These are phyloP conservation scores for Cyphomyrus discorhynchus DNA, from an alignment of 2,113 vertebrate genomes.

Conservation along the genomic window DNA sequence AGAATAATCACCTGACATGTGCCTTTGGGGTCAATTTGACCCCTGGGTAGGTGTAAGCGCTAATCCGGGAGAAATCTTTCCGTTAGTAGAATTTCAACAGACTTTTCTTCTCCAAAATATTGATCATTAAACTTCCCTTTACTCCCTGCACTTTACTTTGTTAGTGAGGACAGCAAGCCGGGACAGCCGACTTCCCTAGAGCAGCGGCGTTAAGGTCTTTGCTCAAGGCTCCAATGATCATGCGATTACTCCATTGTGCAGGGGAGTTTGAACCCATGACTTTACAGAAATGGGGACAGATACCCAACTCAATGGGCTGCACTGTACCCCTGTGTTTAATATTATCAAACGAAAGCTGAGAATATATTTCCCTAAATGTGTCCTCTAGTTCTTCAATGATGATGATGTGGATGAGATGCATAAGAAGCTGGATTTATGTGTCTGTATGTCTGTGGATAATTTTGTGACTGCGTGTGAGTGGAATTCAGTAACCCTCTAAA, in stretches of 20 bases:
- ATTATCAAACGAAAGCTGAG: not conserved
- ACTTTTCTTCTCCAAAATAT: not conserved
- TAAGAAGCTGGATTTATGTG: not conserved
- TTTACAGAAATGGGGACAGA: not conserved
- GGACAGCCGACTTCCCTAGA: not conserved
- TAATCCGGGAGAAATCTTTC: not conserved
- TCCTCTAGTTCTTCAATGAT: not conserved
- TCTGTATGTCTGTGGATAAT: not conserved
- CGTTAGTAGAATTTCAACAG: not conserved
- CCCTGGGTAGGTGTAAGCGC: too few relatives aligned
- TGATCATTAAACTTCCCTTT: not conserved
- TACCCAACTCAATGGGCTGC: not conserved
- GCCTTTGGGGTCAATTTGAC: too few relatives aligned
- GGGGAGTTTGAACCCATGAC: not conserved
- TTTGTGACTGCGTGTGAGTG: not conserved
- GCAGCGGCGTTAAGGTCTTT: not conserved
- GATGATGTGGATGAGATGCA: not conserved
- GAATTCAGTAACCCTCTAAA: not conserved
- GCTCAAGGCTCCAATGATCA: not conserved
- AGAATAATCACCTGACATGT: too few relatives aligned
- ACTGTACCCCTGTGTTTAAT: not conserved
- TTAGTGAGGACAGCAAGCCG: not conserved
- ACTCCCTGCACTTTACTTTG: not conserved
- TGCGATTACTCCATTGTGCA: not conserved
- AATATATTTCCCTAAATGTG: not conserved